Conservation (phyloP, 2,797 vertebrate genomes). For the Amazona finschi region DNA sequence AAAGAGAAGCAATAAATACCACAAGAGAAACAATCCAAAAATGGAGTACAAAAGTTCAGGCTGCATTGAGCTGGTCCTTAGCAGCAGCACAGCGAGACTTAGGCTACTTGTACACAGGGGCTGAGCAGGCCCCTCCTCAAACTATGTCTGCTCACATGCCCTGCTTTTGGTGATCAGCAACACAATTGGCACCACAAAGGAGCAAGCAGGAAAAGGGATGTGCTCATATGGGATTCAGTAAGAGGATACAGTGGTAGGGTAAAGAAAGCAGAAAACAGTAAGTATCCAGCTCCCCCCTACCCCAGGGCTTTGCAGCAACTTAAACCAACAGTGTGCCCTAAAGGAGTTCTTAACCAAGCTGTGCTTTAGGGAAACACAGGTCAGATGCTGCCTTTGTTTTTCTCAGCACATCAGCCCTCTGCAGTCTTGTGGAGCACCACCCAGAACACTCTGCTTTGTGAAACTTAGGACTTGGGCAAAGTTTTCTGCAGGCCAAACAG, state of each 20-base stretch:
- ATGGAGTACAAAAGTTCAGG: background rate
- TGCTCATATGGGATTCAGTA: rapidly evolving
- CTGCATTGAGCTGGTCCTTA: background rate
- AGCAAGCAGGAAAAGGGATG: rapidly evolving
- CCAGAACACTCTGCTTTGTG: background rate
- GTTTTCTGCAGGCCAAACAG: background rate
- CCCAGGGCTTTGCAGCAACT: rapidly evolving
- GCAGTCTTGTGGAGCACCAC: background rate
- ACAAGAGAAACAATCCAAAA: background rate
- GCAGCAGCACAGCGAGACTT: background rate
- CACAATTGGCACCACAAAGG: rapidly evolving
- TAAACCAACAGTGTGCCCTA: background rate
- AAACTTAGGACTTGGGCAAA: background rate
- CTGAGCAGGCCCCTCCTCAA: background rate
- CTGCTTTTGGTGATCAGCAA: background rate
- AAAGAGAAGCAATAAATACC: constrained; percentile 39
- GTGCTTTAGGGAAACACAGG: background rate
- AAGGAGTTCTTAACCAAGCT: background rate
- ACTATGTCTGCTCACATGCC: rapidly evolving
- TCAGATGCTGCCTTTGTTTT: background rate
- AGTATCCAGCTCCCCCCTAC: background rate
- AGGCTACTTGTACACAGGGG: rapidly evolving
- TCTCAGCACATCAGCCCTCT: background rate
- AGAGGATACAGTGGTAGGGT: rapidly evolving
- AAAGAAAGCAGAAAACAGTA: rapidly evolving